Conservation (phyloP, 2,888 invertebrate species). For the Hydraecia micacea region DNA sequence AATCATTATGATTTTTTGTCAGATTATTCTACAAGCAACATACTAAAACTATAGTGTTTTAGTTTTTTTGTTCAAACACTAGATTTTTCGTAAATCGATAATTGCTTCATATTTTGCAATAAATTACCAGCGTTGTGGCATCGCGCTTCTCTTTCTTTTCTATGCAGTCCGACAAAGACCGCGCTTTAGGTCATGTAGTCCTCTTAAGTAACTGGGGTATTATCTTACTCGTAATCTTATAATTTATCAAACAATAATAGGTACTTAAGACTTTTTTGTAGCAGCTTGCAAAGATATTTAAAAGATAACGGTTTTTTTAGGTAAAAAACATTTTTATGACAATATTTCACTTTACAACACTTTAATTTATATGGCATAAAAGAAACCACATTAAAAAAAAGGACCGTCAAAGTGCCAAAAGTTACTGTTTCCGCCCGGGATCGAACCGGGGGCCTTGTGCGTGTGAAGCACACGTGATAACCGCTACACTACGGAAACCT, state of each 20-base stretch:
- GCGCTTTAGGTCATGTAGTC: too few species aligned
- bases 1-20: too few species aligned
- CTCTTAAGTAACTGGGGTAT: neutral
- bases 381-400: neutral
- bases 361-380: neutral
- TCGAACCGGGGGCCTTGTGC: constrained; percentile 93
- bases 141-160: too few species aligned
- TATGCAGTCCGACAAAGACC: too few species aligned
- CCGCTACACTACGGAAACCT: constrained; percentile 94
- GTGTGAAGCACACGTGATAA: constrained; percentile 95
- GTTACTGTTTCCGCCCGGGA: constrained; percentile 92
- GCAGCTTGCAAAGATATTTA: neutral
- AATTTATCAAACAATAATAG: neutral
- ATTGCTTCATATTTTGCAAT: too few species aligned
- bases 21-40: too few species aligned
- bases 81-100: too few species aligned
- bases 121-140: too few species aligned
- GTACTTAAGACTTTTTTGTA: neutral
- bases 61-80: too few species aligned
- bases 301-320: neutral
- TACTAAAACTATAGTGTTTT: too few species aligned
- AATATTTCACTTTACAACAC: neutral
- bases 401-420: neutral
- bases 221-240: neutral
- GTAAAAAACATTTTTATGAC: neutral